phyloP scores from a whole-genome alignment of 2,797 vertebrate genomes.

The Lagocephalus sceleratus region DNA sequence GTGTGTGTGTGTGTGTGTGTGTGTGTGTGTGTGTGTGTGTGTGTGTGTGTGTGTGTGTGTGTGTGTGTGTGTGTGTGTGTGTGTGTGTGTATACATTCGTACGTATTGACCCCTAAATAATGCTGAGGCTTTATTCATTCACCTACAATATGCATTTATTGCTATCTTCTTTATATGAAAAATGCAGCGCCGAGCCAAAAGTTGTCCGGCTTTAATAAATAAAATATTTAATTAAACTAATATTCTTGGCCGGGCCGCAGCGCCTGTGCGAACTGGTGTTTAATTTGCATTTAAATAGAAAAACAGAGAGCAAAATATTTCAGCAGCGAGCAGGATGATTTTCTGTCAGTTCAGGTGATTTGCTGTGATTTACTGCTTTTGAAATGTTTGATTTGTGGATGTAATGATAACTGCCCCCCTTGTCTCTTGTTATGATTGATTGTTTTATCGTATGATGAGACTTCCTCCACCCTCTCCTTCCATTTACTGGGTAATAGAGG shows the following conservation, averaged over 20 bases:
- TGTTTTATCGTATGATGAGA: slow-evolving; percentile 38
- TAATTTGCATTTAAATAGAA: slow-evolving; percentile 76
- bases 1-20: no score
- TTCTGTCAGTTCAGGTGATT: slow-evolving; percentile 39
- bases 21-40: no score
- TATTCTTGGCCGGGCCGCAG: slow-evolving; percentile 26
- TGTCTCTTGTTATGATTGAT: slow-evolving; percentile 43
- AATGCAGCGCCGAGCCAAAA: not conserved
- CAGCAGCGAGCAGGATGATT: slow-evolving; percentile 31
- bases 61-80: no score
- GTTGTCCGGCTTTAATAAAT: slow-evolving; percentile 22
- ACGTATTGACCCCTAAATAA: no score
- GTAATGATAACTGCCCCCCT: slow-evolving; percentile 38
- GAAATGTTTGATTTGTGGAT: slow-evolving; percentile 41
- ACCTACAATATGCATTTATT: slow-evolving; percentile 5
- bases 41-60: no score
- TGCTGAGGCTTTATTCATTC: not conserved
- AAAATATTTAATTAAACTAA: slow-evolving; percentile 58
- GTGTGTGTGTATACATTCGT: no score
- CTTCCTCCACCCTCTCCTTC: not conserved
- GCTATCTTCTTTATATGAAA: not conserved
- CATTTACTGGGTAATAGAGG: slow-evolving; percentile 22
- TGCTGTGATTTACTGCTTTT: slow-evolving; percentile 49
- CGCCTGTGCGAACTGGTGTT: slow-evolving; percentile 31
- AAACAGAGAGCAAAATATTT: slow-evolving; percentile 56